Percentiles rank a stretch among this genome's conserved stretches.
Evolutionary conservation across 2,113 vertebrate species (phyloP).

Genomic region (Eidolon helvum): DNA sequence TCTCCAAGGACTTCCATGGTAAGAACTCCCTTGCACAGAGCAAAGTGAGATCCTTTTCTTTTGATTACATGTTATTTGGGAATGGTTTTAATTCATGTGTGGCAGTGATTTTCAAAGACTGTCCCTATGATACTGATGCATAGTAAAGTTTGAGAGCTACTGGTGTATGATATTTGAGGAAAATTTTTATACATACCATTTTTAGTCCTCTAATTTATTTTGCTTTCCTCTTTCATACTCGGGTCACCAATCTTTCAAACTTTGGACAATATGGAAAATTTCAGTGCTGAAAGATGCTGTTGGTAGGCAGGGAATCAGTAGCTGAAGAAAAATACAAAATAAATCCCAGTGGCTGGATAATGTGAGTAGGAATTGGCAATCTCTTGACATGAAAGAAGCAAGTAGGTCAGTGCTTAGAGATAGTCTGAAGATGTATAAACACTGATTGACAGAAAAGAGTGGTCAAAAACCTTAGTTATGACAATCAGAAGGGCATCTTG

Average conservation of each 20-base stretch:
- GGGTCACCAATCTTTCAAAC: not conserved
- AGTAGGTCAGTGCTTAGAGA: not conserved
- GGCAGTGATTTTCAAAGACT: not conserved
- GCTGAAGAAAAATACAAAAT: not conserved
- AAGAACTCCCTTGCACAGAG: not conserved
- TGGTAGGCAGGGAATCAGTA: not conserved
- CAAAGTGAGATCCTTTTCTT: not conserved
- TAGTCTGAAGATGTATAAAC: not conserved
- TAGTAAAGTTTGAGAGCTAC: not conserved
- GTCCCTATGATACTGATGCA: not conserved
- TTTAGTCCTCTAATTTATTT: not conserved
- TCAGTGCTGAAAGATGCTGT: not conserved
- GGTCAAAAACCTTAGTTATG: not conserved
- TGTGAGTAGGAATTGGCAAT: not conserved
- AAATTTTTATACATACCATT: not conserved
- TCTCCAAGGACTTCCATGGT: not conserved
- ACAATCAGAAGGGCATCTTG: not conserved
- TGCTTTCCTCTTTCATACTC: not conserved
- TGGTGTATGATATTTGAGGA: not conserved
- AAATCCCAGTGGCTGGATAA: not conserved
- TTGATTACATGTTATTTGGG: not conserved
- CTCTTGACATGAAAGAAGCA: not conserved
- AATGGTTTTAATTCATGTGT: not conserved
- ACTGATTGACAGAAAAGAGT: not conserved
- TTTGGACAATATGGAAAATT: not conserved